Conservation (phyloP, 2,797 vertebrate genomes). For the Pipistrellus pygmaeus region DNA sequence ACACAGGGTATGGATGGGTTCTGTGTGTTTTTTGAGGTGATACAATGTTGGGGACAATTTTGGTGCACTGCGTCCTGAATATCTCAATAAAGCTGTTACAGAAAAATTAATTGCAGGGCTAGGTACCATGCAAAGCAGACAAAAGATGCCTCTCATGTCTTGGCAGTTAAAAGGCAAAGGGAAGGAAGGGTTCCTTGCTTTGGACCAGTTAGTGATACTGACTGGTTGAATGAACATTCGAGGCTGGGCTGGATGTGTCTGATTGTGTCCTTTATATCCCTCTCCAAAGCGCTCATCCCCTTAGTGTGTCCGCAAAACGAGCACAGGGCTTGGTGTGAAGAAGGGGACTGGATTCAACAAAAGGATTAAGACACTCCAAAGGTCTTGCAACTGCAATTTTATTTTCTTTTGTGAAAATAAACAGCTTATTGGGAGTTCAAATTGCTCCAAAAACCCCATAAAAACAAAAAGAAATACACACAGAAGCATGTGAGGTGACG, state of each 20-base stretch:
- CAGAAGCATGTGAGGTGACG: slow-evolving; percentile 75
- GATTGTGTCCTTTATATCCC: background rate
- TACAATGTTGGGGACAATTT: background rate
- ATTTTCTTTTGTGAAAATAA: slow-evolving; percentile 90
- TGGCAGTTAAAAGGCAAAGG: background rate
- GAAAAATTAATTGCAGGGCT: background rate
- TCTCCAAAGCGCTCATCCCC: background rate
- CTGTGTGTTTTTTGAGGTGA: background rate
- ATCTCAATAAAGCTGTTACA: background rate
- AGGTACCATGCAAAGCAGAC: background rate
- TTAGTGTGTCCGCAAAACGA: background rate
- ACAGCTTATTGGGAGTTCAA: slow-evolving; percentile 79
- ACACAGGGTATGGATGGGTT: background rate
- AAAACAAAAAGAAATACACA: slow-evolving; percentile 80
- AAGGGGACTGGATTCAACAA: background rate
- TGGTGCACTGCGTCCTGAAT: too few species aligned
- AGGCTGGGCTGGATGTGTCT: background rate
- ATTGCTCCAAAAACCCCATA: slow-evolving; percentile 80
- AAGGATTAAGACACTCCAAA: slow-evolving; percentile 61
- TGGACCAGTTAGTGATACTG: background rate
- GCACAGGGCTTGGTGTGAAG: background rate
- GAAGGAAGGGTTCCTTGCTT: background rate
- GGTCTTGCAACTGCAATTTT: slow-evolving; percentile 86
- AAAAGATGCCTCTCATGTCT: background rate
- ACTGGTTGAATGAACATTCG: background rate